phyloP scores from a whole-genome alignment of 2,113 vertebrate species.

The Microcebus jonahi region DNA sequence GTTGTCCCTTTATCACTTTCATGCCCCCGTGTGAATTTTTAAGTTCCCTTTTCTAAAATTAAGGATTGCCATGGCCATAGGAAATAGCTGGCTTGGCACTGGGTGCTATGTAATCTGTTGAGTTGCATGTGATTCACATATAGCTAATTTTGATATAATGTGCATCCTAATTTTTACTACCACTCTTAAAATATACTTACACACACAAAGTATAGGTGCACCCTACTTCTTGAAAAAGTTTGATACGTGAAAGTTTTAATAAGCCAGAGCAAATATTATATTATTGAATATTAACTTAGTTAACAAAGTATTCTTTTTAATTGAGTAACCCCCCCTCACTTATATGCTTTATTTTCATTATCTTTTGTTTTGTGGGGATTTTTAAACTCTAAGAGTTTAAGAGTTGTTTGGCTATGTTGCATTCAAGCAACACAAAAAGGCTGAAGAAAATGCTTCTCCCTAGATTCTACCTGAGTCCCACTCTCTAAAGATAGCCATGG shows the following conservation, averaged over 20 bases:
- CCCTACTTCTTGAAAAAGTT: background rate
- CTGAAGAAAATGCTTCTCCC: background rate
- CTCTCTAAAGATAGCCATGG: background rate
- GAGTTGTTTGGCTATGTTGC: background rate
- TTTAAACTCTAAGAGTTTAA: background rate
- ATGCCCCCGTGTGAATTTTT: background rate
- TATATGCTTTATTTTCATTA: slow-evolving; percentile 12
- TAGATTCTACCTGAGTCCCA: background rate
- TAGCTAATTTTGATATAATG: background rate
- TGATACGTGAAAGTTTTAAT: background rate
- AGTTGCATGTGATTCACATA: background rate
- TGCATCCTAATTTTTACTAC: background rate
- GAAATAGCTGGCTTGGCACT: background rate
- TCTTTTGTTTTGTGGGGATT: background rate
- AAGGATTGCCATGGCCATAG: background rate
- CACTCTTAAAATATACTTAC: background rate
- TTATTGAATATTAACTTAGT: slow-evolving; percentile 11
- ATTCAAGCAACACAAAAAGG: background rate
- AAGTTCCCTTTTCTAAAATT: slow-evolving; percentile 4
- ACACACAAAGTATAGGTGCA: background rate
- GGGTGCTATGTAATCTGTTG: background rate
- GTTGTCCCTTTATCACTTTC: background rate
- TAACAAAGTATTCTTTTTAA: slow-evolving; percentile 32
- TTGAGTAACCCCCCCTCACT: background rate
- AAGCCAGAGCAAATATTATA: background rate